Base-by-base conservation (phyloP, 2,888 invertebrate species). In the Amiota communis region DNA sequence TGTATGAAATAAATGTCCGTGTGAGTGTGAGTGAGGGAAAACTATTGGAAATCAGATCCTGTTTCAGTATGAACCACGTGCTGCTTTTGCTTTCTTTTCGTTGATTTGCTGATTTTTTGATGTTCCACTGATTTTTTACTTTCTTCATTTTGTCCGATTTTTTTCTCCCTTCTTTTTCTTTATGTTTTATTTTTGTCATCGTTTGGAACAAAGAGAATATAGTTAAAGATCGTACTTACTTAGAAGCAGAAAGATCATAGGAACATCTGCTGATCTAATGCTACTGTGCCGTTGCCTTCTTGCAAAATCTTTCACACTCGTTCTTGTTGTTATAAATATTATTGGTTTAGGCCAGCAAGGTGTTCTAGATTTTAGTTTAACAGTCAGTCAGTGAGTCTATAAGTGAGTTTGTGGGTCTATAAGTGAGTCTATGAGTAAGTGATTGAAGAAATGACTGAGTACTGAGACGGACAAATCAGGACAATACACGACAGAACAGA, bases 151-250 rank as follows among this genome's bases (percentile, higher is more conserved):
- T 36, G 36, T 36, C 36, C 36, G 6, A 68, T 67, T 67, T 73
- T 75, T 71, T 72, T 71, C 75, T 72, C 69, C 59, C 69, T 69
- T 23, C 48, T 70, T 63, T 72, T 71, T 59, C 23, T 47, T 23
- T 65, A 61, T 49, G 49, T 59, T 17, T 71, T 47, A 10, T 56
- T 57, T 17, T 59, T 69, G 70, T 65, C 47, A 12, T 57, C 9
- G 56, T 65, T 2, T 57, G 2, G 15, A 15, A 10, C 61, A 64
- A 12, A 68, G 72, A 81, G 76, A 78, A 78, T 77, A 46, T 36
- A 36, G 36, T 6, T 6, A 36, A 6, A 36, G 36, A 36, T 36
- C 36, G 6, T 6, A 36, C 36, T 36, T 36, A 36, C 36, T 36
- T 36, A 36, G 36, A 63, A 2, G 71, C 59, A 48, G 46, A 36